Evolutionary conservation across 2,113 vertebrate species (phyloP).

Genomic region (Natator depressus): DNA sequence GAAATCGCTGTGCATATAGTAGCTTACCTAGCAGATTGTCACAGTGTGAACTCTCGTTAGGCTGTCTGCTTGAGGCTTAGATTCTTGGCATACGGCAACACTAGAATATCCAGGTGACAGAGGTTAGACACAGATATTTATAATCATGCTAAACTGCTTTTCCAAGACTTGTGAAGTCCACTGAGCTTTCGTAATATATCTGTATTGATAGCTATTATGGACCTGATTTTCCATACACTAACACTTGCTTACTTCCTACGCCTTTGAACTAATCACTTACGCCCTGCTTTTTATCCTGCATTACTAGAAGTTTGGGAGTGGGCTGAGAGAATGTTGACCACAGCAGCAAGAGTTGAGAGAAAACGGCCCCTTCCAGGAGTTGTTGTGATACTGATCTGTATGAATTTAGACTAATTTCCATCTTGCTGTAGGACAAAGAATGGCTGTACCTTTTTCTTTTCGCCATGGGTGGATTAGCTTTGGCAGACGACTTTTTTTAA

Average conservation of each 20-base stretch:
- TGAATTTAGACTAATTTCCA: background rate
- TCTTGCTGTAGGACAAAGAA: background rate
- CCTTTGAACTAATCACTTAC: background rate
- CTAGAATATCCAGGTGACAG: conserved; percentile 64
- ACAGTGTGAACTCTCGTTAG: conserved; percentile 80
- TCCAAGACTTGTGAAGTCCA: conserved; percentile 48
- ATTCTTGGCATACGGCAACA: conserved; percentile 69
- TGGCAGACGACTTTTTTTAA: background rate
- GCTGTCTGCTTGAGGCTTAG: conserved; percentile 72
- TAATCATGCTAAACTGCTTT: conserved; percentile 68
- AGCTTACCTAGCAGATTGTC: conserved; percentile 80
- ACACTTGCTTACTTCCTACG: background rate
- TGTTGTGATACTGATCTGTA: background rate
- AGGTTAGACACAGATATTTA: conserved; percentile 66
- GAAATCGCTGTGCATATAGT: conserved; percentile 71
- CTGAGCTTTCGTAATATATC: conserved; percentile 28
- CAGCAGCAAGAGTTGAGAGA: background rate
- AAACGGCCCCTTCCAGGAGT: background rate
- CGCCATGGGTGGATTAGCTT: background rate
- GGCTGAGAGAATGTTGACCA: background rate
- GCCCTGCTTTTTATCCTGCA: background rate
- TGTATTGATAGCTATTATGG: background rate
- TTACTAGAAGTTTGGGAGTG: background rate
- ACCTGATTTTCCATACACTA: background rate
- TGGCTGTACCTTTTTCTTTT: background rate